phyloP scores from a whole-genome alignment of 1,140 invertebrate genomes.

The Ceratosolen solmsi region DNA sequence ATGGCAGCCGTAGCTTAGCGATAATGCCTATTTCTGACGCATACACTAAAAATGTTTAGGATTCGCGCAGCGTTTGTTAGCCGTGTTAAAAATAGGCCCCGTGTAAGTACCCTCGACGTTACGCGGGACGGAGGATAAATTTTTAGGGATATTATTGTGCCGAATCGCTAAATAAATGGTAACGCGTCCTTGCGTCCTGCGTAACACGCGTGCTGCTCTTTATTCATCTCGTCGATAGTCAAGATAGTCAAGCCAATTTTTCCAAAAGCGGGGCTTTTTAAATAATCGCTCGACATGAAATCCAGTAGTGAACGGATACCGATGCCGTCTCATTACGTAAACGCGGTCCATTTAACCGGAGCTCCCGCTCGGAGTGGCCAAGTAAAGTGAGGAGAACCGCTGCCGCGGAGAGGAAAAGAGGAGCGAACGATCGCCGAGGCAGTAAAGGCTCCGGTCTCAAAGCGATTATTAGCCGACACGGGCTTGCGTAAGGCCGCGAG shows the following conservation, averaged over 20 bases:
- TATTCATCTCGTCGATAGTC: too few relatives aligned
- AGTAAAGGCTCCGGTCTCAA: background rate
- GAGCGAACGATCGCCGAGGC: background rate
- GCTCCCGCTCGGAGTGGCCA: background rate
- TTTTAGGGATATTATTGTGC: too few relatives aligned
- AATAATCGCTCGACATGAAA: background rate
- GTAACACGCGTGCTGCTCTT: too few relatives aligned
- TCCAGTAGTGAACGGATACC: background rate
- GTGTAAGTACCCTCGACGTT: too few relatives aligned
- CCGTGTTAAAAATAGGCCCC: background rate
- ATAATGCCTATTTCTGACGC: background rate
- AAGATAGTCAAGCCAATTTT: too few relatives aligned
- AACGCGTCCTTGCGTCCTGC: too few relatives aligned
- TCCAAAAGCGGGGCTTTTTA: too few relatives aligned
- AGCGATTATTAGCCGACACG: slow-evolving; percentile 17
- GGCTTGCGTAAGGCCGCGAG: slow-evolving; percentile 17
- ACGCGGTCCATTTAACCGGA: background rate
- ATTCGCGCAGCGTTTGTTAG: background rate
- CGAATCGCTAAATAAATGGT: too few relatives aligned
- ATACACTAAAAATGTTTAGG: background rate
- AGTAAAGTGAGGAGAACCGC: background rate
- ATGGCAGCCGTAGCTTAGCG: background rate
- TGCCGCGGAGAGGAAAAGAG: background rate
- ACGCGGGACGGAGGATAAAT: too few relatives aligned
- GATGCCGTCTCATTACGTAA: background rate